Evolutionary conservation across 2,797 vertebrate genomes (phyloP), one percentile per base, ranked within the genome.

Genomic region (Gymnothorax javanicus): DNA sequence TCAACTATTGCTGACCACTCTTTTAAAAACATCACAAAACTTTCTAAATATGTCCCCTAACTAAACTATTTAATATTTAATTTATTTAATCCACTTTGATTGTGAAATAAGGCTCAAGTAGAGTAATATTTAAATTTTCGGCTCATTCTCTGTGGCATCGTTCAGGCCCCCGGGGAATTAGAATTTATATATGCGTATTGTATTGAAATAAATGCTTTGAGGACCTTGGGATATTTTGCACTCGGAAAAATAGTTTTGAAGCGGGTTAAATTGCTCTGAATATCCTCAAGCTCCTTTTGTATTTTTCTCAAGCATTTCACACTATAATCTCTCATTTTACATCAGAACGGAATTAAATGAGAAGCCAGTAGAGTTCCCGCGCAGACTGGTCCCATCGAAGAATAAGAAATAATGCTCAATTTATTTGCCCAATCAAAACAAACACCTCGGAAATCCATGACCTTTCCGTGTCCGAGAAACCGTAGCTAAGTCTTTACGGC

Each of bases 151-250:
- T 62, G 15, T 13, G 6, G 13, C 83, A 17, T 12, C 59, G 20
- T 64, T 84, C 15, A 20, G 12, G 7, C 20, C 64, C 8, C 60
- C 17, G 59, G 67, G 17, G 58, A 27, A 25, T 67, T 84, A 43
- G 1, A 43, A 52, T 84, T 84, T 84, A 23, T 27, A 50, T 43
- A 84, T 17, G 50, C 27, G 73, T 82, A 87, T 71, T 87, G 71
- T 50, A 82, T 69, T 43, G 7, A 56, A n/a, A 87, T 62, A 62
- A 84, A 84, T 84, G 23, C 15, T 62, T 15, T 15, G 50, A 84
- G 58, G 56, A 33, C 57, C 57, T 83, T 54, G 50, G 13, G 8
- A 57, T 82, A 83, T 59, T 83, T 25, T 58, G 23, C 58, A 62
- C 43, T 84, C 13, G 7, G 57, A 84, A 62, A 2, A 57, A 62